phyloP scores from a whole-genome alignment of 2,888 invertebrate species.

The Dioctria linearis region DNA sequence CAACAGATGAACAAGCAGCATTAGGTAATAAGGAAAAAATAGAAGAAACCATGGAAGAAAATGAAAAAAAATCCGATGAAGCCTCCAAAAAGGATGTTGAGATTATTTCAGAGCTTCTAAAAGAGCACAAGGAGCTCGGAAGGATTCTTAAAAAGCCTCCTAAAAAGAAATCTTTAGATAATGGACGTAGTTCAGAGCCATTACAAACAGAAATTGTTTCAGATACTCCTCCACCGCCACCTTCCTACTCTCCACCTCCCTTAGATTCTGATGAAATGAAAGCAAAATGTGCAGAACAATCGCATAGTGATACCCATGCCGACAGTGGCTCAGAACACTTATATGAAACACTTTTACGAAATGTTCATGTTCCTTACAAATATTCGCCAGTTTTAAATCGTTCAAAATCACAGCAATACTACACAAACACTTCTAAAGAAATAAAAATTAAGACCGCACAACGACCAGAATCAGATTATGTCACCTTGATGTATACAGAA shows the following conservation, averaged over 20 bases:
- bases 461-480: constrained; percentile 70
- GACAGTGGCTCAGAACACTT: constrained; percentile 66
- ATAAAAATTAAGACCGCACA: constrained; percentile 63
- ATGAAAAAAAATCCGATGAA: constrained; percentile 68
- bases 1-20: constrained; percentile 68
- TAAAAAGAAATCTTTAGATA: constrained; percentile 68
- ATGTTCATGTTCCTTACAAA: constrained; percentile 71
- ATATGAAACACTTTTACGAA: constrained; percentile 69
- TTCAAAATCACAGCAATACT: constrained; percentile 67
- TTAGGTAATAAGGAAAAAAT: constrained; percentile 55
- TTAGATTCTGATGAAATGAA: constrained; percentile 62
- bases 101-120: constrained; percentile 84
- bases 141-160: constrained; percentile 84
- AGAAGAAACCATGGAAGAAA: constrained; percentile 57
- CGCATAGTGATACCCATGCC: not conserved
- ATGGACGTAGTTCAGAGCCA: constrained; percentile 60
- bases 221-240: constrained; percentile 66
- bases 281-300: not conserved
- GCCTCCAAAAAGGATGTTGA: constrained; percentile 76
- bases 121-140: constrained; percentile 88
- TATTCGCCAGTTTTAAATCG: constrained; percentile 69
- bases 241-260: constrained; percentile 68
- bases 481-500: constrained; percentile 67
- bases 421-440: constrained; percentile 60
- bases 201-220: constrained; percentile 54